phyloP scores from a whole-genome alignment of 2,888 invertebrate species.

The Panorpa germanica region DNA sequence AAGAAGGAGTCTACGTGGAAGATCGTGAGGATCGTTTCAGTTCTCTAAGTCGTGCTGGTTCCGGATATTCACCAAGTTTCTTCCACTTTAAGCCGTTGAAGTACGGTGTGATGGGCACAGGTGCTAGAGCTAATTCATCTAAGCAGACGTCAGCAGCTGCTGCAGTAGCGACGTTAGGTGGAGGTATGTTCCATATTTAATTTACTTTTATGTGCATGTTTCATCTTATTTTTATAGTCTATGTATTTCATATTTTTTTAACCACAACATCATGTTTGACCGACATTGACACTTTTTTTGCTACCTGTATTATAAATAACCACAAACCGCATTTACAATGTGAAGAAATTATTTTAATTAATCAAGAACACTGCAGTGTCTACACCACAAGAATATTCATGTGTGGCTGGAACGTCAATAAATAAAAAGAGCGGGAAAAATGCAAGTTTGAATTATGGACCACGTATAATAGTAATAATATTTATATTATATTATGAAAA shows the following conservation, averaged over 20 bases:
- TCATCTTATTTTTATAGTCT: not conserved
- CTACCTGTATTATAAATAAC: not conserved
- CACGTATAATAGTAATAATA: too few species aligned
- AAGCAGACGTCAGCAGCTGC: constrained; percentile 28
- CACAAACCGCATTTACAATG: too few species aligned
- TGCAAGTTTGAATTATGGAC: too few species aligned
- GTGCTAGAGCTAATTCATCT: constrained; percentile 27
- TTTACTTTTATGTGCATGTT: constrained; percentile 2
- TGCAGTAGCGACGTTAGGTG: constrained; percentile 15
- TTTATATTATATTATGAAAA: too few species aligned
- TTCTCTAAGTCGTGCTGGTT: constrained; percentile 55
- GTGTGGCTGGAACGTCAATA: too few species aligned
- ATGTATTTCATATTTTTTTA: not conserved
- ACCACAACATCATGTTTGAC: not conserved
- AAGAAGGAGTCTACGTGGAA: constrained; percentile 67
- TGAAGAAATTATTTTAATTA: too few species aligned
- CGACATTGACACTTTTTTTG: not conserved
- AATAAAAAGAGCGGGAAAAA: too few species aligned
- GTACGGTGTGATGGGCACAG: constrained; percentile 44
- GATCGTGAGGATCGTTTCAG: constrained; percentile 70
- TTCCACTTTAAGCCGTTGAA: constrained; percentile 84
- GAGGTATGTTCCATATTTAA: constrained; percentile 14
- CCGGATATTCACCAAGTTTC: constrained; percentile 79
- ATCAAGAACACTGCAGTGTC: too few species aligned
- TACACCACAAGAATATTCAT: too few species aligned